Evolutionary conservation across 2,113 vertebrate genomes (phyloP).

Genomic region (Mormyrus iriodes): DNA sequence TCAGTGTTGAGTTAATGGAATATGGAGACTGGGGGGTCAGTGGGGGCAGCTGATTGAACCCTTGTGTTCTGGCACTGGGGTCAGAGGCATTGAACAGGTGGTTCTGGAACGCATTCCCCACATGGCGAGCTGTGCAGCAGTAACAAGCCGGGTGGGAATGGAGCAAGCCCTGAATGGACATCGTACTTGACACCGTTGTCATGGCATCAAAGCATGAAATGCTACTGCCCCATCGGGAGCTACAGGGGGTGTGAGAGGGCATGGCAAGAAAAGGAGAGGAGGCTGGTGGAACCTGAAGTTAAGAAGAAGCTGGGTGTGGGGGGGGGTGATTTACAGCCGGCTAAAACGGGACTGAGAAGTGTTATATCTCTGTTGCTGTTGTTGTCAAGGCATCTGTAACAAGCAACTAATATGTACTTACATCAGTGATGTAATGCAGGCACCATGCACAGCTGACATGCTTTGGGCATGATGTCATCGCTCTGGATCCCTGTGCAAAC

Average conservation of each 20-base stretch:
- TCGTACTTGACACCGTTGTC: constrained; percentile 15
- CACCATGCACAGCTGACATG: constrained; percentile 62
- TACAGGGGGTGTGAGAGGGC: background rate
- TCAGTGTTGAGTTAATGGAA: background rate
- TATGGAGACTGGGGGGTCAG: background rate
- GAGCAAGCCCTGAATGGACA: constrained; percentile 14
- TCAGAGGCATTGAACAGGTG: constrained; percentile 10
- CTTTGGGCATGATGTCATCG: constrained; percentile 56
- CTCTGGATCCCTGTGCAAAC: constrained; percentile 30
- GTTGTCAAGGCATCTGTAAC: constrained; percentile 64
- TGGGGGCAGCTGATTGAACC: background rate
- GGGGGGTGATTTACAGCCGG: background rate
- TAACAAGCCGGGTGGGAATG: background rate
- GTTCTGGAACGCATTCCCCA: background rate
- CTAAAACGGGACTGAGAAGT: background rate
- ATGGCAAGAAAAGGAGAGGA: background rate
- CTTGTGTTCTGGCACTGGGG: background rate
- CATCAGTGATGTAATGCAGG: constrained; percentile 60
- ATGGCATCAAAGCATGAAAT: constrained; percentile 17
- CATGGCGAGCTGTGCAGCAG: background rate
- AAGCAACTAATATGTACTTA: constrained; percentile 31
- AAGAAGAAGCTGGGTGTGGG: background rate
- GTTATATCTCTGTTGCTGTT: constrained; percentile 42
- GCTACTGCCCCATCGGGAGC: background rate
- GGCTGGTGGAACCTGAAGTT: background rate